Conservation (phyloP, 2,797 vertebrate genomes). For the Halcyon smyrnensis region DNA sequence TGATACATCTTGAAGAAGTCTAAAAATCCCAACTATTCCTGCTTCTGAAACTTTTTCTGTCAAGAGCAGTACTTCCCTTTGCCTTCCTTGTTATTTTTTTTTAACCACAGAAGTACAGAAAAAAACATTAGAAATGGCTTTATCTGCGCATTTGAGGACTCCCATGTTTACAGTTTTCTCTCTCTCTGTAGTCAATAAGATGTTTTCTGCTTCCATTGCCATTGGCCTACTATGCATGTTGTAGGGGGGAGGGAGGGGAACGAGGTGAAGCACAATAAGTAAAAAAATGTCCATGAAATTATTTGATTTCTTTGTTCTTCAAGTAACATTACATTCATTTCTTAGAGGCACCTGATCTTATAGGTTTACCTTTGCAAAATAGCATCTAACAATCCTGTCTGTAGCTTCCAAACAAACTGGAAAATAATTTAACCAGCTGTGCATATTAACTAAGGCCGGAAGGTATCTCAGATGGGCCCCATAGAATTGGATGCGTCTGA, state of each 20-base stretch:
- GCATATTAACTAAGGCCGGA: neutral
- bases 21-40: no score
- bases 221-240: neutral
- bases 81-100: no score
- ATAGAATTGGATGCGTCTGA: neutral
- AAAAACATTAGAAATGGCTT: no score
- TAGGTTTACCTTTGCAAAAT: neutral
- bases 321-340: neutral
- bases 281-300: neutral
- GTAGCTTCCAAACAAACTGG: neutral
- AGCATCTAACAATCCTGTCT: neutral
- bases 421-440: neutral
- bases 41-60: no score
- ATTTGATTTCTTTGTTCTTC: neutral
- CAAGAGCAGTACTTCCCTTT: no score
- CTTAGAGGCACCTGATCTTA: neutral
- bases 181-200: neutral
- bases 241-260: neutral
- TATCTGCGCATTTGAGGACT: no score
- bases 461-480: neutral
- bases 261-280: fast-evolving
- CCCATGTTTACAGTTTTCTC: no score
- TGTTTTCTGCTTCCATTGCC: neutral
- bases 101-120: no score
- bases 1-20: no score